These are phyloP conservation scores for Manis javanica DNA, from an alignment of 2,797 vertebrate species.

Conservation along the genomic window DNA sequence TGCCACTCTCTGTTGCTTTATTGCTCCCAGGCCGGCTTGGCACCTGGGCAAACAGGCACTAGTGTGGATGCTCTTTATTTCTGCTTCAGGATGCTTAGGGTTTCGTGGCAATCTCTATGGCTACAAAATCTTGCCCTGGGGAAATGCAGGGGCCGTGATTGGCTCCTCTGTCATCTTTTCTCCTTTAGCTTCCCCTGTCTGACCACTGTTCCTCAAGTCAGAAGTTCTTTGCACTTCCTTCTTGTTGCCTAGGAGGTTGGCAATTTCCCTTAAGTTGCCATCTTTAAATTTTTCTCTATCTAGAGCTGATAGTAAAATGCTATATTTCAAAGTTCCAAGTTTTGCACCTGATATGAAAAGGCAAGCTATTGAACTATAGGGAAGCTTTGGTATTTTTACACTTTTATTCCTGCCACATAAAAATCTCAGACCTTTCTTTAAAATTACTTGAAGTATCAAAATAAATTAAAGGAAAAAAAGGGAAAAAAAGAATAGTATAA, in stretches of 20 bases:
- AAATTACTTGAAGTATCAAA: no score
- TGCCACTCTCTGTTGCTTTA: background rate
- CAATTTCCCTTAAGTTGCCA: background rate
- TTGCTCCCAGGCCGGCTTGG: background rate
- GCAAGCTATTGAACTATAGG: background rate
- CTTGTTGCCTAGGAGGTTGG: background rate
- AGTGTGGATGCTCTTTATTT: background rate
- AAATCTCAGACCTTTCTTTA: no score
- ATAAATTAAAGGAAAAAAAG: no score
- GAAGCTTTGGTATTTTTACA: background rate
- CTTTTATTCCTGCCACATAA: background rate
- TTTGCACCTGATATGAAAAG: background rate
- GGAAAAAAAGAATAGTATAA: background rate
- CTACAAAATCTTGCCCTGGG: background rate
- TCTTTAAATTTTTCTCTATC: background rate
- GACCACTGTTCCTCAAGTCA: background rate
- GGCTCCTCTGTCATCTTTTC: background rate
- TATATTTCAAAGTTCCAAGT: background rate
- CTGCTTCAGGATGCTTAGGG: background rate
- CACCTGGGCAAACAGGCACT: background rate
- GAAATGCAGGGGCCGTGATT: background rate
- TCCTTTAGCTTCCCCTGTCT: background rate
- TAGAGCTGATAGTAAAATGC: background rate
- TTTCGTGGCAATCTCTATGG: background rate
- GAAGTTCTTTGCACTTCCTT: background rate